Conservation (phyloP, 2,113 vertebrate species). For the Donacobius atricapilla region DNA sequence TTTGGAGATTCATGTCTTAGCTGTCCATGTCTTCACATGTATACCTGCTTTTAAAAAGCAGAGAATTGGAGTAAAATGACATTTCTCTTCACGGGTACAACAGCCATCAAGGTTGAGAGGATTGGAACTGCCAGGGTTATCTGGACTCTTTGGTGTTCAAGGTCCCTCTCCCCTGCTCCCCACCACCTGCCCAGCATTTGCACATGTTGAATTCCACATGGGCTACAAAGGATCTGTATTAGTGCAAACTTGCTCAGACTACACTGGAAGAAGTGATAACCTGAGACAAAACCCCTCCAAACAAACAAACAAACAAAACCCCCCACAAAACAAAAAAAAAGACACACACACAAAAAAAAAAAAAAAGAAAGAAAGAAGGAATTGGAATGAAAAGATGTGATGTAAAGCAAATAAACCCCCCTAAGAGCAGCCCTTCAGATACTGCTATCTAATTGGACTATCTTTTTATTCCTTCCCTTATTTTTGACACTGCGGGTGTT, state of each 20-base stretch:
- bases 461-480: neutral
- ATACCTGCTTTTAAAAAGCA: neutral
- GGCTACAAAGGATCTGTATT: neutral
- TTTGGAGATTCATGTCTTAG: neutral
- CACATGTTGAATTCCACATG: neutral
- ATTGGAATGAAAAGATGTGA: neutral
- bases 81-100: neutral
- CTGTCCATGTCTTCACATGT: neutral
- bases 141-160: neutral
- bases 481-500: neutral
- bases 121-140: neutral
- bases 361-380: neutral
- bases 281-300: neutral
- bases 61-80: neutral
- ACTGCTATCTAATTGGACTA: neutral
- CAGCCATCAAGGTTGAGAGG: neutral
- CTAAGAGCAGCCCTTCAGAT: neutral
- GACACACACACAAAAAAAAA: too few relatives aligned
- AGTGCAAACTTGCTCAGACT: neutral
- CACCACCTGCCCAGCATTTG: neutral
- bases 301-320: neutral
- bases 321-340: neutral
- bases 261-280: neutral
- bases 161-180: neutral
- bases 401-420: constrained; percentile 2